A percentile compares a stretch with the other conserved stretches of the same genome.
phyloP scores from a whole-genome alignment of 2,888 invertebrate species.

The Hofmannophila pseudospretella region DNA sequence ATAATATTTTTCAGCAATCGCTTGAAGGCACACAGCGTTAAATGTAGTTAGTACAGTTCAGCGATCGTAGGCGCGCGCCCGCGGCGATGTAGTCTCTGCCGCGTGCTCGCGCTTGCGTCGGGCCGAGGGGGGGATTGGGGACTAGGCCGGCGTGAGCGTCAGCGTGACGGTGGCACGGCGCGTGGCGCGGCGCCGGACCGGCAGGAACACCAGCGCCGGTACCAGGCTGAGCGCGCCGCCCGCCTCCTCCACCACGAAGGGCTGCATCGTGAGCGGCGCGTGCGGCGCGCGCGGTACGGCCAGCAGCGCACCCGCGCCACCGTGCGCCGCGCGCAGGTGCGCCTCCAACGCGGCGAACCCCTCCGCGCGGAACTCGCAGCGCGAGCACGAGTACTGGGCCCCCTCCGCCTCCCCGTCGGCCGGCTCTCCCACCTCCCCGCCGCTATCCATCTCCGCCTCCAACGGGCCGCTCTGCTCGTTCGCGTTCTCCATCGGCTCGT shows the following conservation, averaged over 20 bases:
- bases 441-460: constrained; percentile 24
- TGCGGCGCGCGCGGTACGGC: constrained; percentile 81
- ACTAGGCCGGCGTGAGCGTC: constrained; percentile 94
- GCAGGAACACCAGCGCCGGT: constrained; percentile 95
- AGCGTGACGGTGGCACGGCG: constrained; percentile 94
- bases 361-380: constrained; percentile 68
- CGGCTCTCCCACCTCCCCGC: constrained; percentile 26
- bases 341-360: constrained; percentile 68
- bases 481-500: constrained; percentile 29
- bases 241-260: constrained; percentile 88
- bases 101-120: constrained; percentile 42
- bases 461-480: constrained; percentile 25
- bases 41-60: constrained; percentile 78
- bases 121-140: constrained; percentile 21
- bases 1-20: constrained; percentile 83
- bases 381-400: constrained; percentile 64
- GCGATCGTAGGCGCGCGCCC: constrained; percentile 60
- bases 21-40: constrained; percentile 90
- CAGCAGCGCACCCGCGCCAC: constrained; percentile 71
- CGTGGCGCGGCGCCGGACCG: constrained; percentile 91
- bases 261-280: constrained; percentile 90
- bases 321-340: constrained; percentile 69
- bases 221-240: constrained; percentile 83
- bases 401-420: constrained; percentile 38
- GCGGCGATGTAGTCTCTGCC: constrained; percentile 48